A percentile compares a stretch with the other conserved stretches of the same genome.
Conservation (phyloP, 92 coral and sea anemone genomes). For the Parazoanthus darwini region DNA sequence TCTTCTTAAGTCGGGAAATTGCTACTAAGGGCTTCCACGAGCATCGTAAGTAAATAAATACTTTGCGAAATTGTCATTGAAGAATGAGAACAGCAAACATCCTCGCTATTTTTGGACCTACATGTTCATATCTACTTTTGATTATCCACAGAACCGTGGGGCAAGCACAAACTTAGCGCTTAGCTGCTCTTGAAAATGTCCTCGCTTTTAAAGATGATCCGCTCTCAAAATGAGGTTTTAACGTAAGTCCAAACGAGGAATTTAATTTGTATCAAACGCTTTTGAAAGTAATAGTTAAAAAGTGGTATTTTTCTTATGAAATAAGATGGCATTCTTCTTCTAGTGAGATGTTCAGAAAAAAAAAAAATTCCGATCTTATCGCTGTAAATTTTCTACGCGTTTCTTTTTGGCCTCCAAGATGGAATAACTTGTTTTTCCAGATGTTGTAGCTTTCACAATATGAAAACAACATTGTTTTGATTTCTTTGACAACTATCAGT, state of each 20-base stretch:
- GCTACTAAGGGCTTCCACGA: background rate
- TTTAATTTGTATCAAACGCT: background rate
- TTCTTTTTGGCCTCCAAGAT: background rate
- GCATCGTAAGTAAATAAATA: slow-evolving; percentile 19
- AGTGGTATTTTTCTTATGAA: background rate
- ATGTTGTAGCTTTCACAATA: slow-evolving; percentile 8
- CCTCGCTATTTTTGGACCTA: background rate
- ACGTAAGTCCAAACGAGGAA: background rate
- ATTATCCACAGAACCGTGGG: background rate
- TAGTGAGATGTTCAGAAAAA: background rate
- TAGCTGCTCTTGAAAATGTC: background rate
- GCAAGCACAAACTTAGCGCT: no score
- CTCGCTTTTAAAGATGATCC: background rate
- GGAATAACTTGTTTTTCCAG: slow-evolving; percentile 13
- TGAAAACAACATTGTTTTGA: slow-evolving; percentile 27
- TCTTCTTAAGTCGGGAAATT: background rate
- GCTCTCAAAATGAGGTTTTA: background rate
- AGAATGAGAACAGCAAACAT: background rate
- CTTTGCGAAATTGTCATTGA: background rate
- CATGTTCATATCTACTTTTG: background rate
- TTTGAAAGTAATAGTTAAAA: background rate
- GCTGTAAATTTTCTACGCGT: background rate
- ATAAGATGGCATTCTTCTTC: background rate
- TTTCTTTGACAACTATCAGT: background rate
- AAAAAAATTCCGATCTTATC: slow-evolving; percentile 3